These are phyloP conservation scores for Tenualosa ilisha DNA, from an alignment of 2,797 vertebrate genomes.

Conservation along the genomic window DNA sequence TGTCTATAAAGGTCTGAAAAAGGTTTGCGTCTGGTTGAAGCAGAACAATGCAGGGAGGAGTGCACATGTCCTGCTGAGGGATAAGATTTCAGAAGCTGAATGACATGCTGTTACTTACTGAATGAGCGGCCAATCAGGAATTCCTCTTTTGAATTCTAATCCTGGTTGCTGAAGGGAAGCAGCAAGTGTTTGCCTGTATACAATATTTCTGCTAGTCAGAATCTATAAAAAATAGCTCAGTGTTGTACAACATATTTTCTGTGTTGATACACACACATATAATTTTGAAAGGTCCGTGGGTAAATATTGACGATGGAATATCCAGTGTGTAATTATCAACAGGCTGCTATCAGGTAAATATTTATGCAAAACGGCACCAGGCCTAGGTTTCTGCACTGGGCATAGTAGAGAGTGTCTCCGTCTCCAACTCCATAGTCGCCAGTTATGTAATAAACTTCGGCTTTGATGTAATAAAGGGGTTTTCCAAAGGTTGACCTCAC, in stretches of 20 bases:
- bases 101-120: constrained; percentile 11
- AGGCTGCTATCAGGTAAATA: not conserved
- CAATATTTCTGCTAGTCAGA: not conserved
- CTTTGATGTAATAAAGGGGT: not conserved
- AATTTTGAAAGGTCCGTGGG: not conserved
- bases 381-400: not conserved
- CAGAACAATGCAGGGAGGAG: constrained; percentile 17
- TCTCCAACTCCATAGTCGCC: not conserved
- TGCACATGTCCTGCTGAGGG: not conserved
- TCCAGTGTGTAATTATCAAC: not conserved
- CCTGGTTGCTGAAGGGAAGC: not conserved
- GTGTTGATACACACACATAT: not conserved
- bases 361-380: not conserved
- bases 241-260: not conserved
- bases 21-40: not conserved
- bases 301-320: not conserved
- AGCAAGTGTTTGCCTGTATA: not conserved
- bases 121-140: not conserved
- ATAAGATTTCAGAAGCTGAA: not conserved
- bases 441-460: not conserved
- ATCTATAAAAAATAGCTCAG: not conserved
- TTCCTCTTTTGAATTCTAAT: not conserved
- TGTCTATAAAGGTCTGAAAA: constrained; percentile 1
- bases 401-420: not conserved
- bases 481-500: not conserved